Base-by-base conservation (phyloP, 2,113 vertebrate genomes). In the Todiramphus chloris region DNA sequence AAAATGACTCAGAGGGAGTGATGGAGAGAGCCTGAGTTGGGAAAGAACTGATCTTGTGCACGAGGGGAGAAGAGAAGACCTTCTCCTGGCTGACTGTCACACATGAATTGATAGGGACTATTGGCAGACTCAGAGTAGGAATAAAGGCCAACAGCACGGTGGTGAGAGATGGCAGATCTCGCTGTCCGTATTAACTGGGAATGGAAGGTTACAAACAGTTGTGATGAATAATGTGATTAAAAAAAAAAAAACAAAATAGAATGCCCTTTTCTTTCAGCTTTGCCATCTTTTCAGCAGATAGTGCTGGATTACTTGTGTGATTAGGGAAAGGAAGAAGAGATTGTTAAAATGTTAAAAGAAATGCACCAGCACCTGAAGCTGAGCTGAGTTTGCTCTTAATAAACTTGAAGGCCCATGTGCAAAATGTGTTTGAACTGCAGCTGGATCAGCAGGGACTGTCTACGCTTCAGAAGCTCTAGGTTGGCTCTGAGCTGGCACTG, bases 1-100 rank as follows among this genome's bases (percentile, higher is more conserved):
- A 75, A 83, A 91, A 87, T 93, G 94, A 85, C 82, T 92, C 89
- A 90, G 66, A 63, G 35, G 9, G 33, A 39, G 89, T 76, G 63
- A 94, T 70, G 94, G 87, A 60, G 31, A 17, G 53, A 58, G 75
- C 19, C 14, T 56, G 79, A 89, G 62, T 88, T 88, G 81, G 55
- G 83, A 67, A 92, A 88, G 63, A 78, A 11, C 39, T 16, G 69
- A 86, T 85, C 69, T 68, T 89, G 46, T 74, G 27, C 81, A 25
- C 46, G 77, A 90, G 79, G 63, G 41, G 66, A 62, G 62, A 83
- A 66, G 73, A 24, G 2, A 16, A 19, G 82, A 51, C 94, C 90
- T 94, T 73, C 90, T 94, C 68, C 53, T 89, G 44, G 63, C 51
- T 53, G 80, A 41, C 72, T 75, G 82, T 90, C 88, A 94, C 9